phyloP scores from a whole-genome alignment of 2,888 invertebrate genomes.

The Conops quadrifasciatus region DNA sequence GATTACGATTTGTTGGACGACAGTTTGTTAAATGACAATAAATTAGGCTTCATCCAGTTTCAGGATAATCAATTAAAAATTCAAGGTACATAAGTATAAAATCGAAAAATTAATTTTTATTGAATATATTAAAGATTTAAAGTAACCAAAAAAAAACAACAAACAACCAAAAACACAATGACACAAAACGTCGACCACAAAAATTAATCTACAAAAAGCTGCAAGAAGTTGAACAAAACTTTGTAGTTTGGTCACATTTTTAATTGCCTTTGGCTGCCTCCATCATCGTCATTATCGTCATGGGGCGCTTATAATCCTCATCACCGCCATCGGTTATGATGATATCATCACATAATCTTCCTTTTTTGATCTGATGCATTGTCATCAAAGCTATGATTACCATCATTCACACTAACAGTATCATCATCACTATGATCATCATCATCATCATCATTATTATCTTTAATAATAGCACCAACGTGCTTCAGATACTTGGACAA shows the following conservation, averaged over 20 bases:
- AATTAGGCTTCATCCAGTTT: constrained; percentile 64
- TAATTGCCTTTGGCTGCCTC: constrained; percentile 32
- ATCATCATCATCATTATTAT: neutral
- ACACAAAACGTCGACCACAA: neutral
- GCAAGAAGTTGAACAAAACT: constrained; percentile 25
- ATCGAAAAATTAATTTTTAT: constrained; percentile 42
- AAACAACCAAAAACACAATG: neutral
- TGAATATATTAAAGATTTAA: no score
- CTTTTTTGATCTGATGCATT: no score
- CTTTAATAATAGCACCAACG: constrained; percentile 27
- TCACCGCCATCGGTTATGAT: neutral
- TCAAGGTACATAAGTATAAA: constrained; percentile 58
- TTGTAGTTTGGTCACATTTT: constrained; percentile 42
- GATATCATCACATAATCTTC: no score
- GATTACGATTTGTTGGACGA: constrained; percentile 63
- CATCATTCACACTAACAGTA: no score
- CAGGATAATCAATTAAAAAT: constrained; percentile 65
- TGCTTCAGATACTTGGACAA: constrained; percentile 2
- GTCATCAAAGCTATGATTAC: no score
- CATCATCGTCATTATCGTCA: no score
- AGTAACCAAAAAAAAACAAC: neutral
- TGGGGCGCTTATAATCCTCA: no score
- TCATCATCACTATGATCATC: constrained; percentile 7
- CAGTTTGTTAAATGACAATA: constrained; percentile 63
- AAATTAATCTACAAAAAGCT: constrained; percentile 1